Evolutionary conservation across 1,140 invertebrate genomes (phyloP).

Genomic region (Cheumatopsyche charites): DNA sequence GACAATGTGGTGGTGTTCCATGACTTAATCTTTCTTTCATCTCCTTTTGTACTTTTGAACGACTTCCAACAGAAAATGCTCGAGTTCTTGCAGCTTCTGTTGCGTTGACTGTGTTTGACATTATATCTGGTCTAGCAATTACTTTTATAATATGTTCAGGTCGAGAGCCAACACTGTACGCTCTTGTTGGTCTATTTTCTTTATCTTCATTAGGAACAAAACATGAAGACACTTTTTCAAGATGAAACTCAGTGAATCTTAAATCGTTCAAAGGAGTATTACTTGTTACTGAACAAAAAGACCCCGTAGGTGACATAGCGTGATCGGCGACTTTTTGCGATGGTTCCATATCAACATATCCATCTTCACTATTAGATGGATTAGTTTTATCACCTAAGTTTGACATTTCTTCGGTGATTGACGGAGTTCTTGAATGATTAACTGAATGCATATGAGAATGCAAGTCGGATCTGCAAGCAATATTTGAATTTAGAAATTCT

Average conservation of each 20-base stretch:
- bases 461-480: conserved; percentile 48
- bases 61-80: conserved; percentile 74
- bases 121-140: conserved; percentile 49
- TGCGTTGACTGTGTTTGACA: conserved; percentile 50
- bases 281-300: conserved; percentile 75
- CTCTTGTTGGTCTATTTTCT: conserved; percentile 70
- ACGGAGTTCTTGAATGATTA: conserved; percentile 49
- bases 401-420: conserved; percentile 46
- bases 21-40: conserved; percentile 51
- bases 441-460: conserved; percentile 50
- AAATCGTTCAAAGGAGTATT: conserved; percentile 63
- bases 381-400: conserved; percentile 45
- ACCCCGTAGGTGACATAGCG: conserved; percentile 66
- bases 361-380: conserved; percentile 54
- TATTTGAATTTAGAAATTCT: too few species aligned
- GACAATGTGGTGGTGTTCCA: conserved; percentile 51
- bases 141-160: conserved; percentile 60
- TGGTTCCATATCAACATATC: conserved; percentile 71
- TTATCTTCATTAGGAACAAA: conserved; percentile 67
- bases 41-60: conserved; percentile 58
- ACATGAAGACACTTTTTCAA: conserved; percentile 72
- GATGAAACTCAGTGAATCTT: conserved; percentile 65
- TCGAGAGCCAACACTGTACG: conserved; percentile 87
- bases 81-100: conserved; percentile 61
- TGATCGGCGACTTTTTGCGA: conserved; percentile 64